Evolutionary conservation across 1,140 invertebrate species (phyloP).

Genomic region (Vanessa tameamea): DNA sequence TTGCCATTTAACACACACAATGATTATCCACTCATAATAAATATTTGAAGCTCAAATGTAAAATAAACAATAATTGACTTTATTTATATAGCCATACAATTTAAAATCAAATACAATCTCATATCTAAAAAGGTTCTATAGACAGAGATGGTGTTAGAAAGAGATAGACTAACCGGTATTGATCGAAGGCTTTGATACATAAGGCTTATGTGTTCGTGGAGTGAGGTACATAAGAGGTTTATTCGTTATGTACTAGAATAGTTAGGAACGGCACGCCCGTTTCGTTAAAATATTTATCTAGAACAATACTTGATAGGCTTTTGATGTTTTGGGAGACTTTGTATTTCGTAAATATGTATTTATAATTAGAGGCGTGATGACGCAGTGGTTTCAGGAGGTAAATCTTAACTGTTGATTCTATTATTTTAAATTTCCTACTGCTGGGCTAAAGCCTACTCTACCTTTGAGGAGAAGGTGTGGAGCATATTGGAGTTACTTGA

Average conservation of each 20-base stretch:
- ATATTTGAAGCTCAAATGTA: not conserved
- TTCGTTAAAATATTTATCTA: not conserved
- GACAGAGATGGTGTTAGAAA: constrained; percentile 30
- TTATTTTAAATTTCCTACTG: no score
- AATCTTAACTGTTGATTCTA: no score
- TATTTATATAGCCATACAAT: not conserved
- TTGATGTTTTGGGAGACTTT: no score
- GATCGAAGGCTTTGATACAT: constrained; percentile 37
- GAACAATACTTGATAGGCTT: no score
- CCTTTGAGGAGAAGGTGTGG: no score
- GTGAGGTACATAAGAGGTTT: not conserved
- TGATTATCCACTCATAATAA: not conserved
- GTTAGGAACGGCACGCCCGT: not conserved
- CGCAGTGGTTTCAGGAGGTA: no score
- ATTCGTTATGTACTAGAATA: not conserved
- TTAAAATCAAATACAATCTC: not conserved
- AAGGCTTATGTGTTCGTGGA: constrained; percentile 29
- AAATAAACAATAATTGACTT: not conserved
- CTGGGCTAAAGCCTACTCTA: no score
- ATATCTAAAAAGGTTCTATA: constrained; percentile 21
- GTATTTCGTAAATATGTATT: no score
- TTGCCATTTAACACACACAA: not conserved
- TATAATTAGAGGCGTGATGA: no score
- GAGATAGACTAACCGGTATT: constrained; percentile 44
- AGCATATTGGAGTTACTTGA: no score